These are phyloP conservation scores for Drosophila melanogaster DNA, from an alignment of 1,140 invertebrate species.

Conservation along the genomic window Release_6_plus_ISO1_MT NT_033779.5:430001-430500, in stretches of 20 bases:
- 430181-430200: conserved; percentile 11
- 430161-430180: conserved; percentile 8
- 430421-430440: conserved; percentile 23
- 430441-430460: conserved; percentile 4
- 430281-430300: too few relatives aligned
- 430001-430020: conserved; percentile 63
- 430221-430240: not conserved
- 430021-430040: conserved; percentile 47
- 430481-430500: conserved; percentile 51
- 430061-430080: not conserved
- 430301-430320: too few relatives aligned
- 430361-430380: conserved; percentile 17
- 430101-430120: conserved; percentile 67
- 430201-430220: not conserved
- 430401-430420: conserved; percentile 72
- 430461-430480: conserved; percentile 30
- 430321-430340: too few relatives aligned
- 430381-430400: conserved; percentile 46
- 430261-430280: too few relatives aligned
- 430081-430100: conserved; percentile 9
- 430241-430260: too few relatives aligned
- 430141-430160: conserved; percentile 18
- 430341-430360: too few relatives aligned
- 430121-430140: conserved; percentile 53
- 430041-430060: conserved; percentile 8